These are phyloP conservation scores for Myotis davidii DNA, from an alignment of 2,113 vertebrate genomes.

Conservation along the genomic window DNA sequence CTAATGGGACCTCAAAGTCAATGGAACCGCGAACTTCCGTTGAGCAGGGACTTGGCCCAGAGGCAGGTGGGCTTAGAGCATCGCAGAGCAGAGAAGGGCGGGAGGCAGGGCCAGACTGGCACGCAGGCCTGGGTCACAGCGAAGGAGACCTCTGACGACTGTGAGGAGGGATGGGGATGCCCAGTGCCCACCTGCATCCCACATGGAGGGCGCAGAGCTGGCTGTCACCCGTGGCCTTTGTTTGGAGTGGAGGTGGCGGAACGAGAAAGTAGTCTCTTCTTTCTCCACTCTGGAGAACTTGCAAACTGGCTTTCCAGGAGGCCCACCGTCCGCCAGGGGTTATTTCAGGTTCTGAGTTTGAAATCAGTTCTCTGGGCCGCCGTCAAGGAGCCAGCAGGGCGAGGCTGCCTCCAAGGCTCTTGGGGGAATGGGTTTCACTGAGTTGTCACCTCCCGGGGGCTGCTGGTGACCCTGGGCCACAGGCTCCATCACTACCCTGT, in stretches of 20 bases:
- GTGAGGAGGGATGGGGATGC: neutral
- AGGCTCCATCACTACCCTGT: neutral
- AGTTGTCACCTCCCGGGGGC: neutral
- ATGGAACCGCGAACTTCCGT: neutral
- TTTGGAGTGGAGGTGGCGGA: neutral
- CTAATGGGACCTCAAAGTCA: neutral
- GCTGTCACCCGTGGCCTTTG: fast-evolving
- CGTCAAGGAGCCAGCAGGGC: neutral
- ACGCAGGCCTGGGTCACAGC: neutral
- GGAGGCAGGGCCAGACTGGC: neutral
- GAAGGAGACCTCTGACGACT: neutral
- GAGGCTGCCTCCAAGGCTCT: neutral
- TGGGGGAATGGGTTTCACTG: fast-evolving
- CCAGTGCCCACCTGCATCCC: neutral
- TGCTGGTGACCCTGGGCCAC: neutral
- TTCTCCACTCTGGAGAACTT: neutral
- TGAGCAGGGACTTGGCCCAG: neutral
- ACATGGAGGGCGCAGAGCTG: fast-evolving
- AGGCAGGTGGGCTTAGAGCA: neutral
- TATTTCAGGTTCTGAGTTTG: neutral
- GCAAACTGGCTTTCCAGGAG: neutral
- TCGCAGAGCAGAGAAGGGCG: neutral
- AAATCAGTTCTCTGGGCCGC: neutral
- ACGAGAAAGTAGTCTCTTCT: no score
- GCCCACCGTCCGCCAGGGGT: neutral